phyloP scores from a whole-genome alignment of 2,113 vertebrate species.

The Tenebrosternarchus preto region DNA sequence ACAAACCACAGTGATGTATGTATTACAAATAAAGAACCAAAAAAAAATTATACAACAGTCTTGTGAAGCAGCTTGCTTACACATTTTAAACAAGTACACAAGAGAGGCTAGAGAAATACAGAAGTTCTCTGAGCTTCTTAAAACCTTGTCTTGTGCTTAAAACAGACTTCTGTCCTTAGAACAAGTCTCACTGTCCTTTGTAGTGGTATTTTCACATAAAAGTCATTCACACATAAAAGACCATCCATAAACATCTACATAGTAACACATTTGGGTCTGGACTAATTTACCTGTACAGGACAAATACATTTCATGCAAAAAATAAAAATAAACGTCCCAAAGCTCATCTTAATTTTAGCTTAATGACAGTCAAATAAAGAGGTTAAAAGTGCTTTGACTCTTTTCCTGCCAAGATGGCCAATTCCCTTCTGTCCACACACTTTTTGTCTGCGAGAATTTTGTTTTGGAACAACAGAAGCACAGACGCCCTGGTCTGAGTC shows the following conservation, averaged over 20 bases:
- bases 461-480: neutral
- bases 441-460: neutral
- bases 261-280: constrained; percentile 68
- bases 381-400: constrained; percentile 19
- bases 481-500: neutral
- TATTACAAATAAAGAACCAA: constrained; percentile 52
- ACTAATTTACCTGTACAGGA: constrained; percentile 75
- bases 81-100: constrained; percentile 24
- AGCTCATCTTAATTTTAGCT: constrained; percentile 55
- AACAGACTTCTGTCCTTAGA: constrained; percentile 34
- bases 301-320: constrained; percentile 80
- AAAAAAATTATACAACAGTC: constrained; percentile 41
- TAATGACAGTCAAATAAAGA: neutral
- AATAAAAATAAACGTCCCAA: constrained; percentile 61
- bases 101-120: constrained; percentile 23
- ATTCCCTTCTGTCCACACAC: neutral
- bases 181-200: constrained; percentile 49
- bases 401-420: neutral
- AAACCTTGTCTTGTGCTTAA: constrained; percentile 29
- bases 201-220: constrained; percentile 59
- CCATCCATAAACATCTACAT: constrained; percentile 74
- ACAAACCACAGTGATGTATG: constrained; percentile 59
- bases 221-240: constrained; percentile 68
- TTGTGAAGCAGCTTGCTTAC: constrained; percentile 40
- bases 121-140: constrained; percentile 33